Base-by-base conservation (phyloP, 2,113 vertebrate genomes). In the Uria lomvia region DNA sequence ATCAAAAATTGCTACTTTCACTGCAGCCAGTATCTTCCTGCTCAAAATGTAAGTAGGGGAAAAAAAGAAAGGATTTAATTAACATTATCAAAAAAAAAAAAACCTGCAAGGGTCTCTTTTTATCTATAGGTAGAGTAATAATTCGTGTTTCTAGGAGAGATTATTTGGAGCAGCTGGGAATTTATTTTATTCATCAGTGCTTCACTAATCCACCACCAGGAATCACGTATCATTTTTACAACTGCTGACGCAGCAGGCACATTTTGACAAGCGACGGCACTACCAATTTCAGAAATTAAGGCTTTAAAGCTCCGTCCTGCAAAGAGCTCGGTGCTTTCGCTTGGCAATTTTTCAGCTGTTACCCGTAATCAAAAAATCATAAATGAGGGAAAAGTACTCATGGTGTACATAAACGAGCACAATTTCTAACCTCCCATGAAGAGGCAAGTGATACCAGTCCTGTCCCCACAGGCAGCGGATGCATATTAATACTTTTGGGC, bases 311-410 rank as follows among this genome's bases (percentile, higher is more conserved):
- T 90, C 58, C 38, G 53, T 53, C 74, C 66, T 79, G 36, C 60
- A 71, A 94, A 78, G 47, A 87, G 60, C 49, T 87, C 55, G 17
- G 40, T 32, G 58, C n/a, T 78, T 88, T 56, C 40, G 23, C 81
- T 76, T 65, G 45, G 81, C 55, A 93, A 90, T 73, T 95, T 95
- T 83, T 92, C 92, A 94, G 58, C 71, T 80, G 74, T 73, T 95
- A 86, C 42, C 32, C 29, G 47, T 66, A 50, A 90, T 94, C 10
- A 97, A 87, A 70, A 94, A 36, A 29, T 47, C 47, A 43, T 59
- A 93, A 89, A 42, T 62, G 55, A 73, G 17, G 43, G 40, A 78
- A 94, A 91, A 59, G 55, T 38, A 73, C 59, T 24, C 15, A 15
- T 4, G 49, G 68, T n/a, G 66, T 50, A 66, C 30, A 60, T 43